Evolutionary conservation across 2,113 vertebrate species (phyloP).

Genomic region (Himantopus leucocephalus): DNA sequence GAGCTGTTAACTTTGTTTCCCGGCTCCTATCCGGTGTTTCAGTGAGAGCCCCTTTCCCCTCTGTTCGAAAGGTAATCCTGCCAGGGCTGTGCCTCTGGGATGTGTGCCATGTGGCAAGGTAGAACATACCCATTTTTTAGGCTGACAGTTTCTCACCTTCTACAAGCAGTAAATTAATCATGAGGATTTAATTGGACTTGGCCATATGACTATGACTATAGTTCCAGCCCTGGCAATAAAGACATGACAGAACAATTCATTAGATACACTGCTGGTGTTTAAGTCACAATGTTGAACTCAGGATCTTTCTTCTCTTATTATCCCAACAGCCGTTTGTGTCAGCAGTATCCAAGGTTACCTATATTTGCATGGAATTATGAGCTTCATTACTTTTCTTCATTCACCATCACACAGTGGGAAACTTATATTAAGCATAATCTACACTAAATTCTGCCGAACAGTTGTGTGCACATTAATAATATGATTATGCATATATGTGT

Average conservation of each 20-base stretch:
- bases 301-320: conserved; percentile 11
- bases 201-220: not conserved
- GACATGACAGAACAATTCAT: conserved; percentile 46
- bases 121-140: conserved; percentile 10
- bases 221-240: conserved; percentile 27
- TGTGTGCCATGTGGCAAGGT: not conserved
- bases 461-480: not conserved
- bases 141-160: conserved; percentile 31
- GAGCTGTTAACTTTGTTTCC: not conserved
- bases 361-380: conserved; percentile 37
- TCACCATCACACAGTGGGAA: conserved; percentile 6
- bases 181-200: conserved; percentile 39
- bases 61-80: not conserved
- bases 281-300: not conserved
- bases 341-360: conserved; percentile 50
- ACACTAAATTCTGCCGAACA: conserved; percentile 14
- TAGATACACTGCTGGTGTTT: conserved; percentile 34
- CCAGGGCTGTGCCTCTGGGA: not conserved
- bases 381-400: conserved; percentile 46
- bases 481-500: not conserved
- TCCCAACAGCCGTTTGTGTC: not conserved
- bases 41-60: not conserved
- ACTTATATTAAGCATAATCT: conserved; percentile 18
- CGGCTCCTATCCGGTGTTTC: not conserved
- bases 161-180: conserved; percentile 55